Conservation (phyloP, 2,113 vertebrate genomes). For the Stegastes partitus region DNA sequence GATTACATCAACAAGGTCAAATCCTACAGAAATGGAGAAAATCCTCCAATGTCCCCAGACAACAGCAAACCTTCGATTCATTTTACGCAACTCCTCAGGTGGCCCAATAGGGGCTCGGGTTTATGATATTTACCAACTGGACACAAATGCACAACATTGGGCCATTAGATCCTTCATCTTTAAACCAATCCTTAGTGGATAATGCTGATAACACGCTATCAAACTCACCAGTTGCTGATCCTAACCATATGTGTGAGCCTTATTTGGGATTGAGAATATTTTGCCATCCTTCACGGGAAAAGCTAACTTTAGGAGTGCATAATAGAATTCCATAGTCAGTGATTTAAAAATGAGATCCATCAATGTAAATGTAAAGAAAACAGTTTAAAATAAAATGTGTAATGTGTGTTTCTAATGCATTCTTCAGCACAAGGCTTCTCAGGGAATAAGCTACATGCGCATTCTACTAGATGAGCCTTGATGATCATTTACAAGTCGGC, state of each 20-base stretch:
- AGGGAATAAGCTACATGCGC: too few species aligned
- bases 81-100: background rate
- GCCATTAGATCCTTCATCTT: background rate
- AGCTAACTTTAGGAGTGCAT: background rate
- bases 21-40: background rate
- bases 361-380: background rate
- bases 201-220: background rate
- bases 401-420: background rate
- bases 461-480: background rate
- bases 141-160: background rate
- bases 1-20: constrained; percentile 20
- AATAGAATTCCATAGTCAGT: background rate
- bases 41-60: background rate
- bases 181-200: background rate
- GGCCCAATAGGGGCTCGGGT: background rate
- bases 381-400: too few species aligned
- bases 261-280: too few species aligned
- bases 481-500: background rate
- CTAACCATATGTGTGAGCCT: too few species aligned
- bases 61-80: too few species aligned
- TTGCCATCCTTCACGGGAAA: background rate
- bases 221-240: too few species aligned
- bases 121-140: background rate
- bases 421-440: background rate
- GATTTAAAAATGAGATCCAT: background rate